phyloP scores from a whole-genome alignment of 1,140 invertebrate species.

The Xylocopa sonorina region DNA sequence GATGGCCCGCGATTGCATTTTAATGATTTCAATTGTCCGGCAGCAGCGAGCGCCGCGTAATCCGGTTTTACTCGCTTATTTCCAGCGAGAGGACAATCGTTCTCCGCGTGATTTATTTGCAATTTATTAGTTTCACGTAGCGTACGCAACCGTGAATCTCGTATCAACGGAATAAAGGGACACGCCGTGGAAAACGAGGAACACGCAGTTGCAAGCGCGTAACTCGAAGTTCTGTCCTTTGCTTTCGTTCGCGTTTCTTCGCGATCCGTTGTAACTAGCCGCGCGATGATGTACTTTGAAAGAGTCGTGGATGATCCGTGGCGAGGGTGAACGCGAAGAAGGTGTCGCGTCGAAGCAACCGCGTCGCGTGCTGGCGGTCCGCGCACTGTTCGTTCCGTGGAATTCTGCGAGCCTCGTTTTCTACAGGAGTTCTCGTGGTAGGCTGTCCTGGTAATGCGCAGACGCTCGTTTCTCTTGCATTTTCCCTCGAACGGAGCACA shows the following conservation, averaged over 20 bases:
- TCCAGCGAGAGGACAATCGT: not conserved
- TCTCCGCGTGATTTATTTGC: not conserved
- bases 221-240: not conserved
- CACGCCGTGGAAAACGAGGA: not conserved
- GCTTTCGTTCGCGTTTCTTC: not conserved
- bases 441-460: conserved; percentile 58
- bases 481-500: not conserved
- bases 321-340: not conserved
- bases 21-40: not conserved
- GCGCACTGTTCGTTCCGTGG: conserved; percentile 70
- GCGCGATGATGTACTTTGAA: not conserved
- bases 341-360: conserved; percentile 56
- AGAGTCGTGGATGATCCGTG: no score
- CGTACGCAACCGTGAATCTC: no score
- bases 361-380: conserved; percentile 74
- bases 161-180: no score
- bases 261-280: no score
- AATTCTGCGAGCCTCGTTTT: conserved; percentile 59
- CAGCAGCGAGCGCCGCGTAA: not conserved
- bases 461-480: conserved; percentile 53
- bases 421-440: conserved; percentile 62
- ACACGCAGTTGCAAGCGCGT: not conserved
- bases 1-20: not conserved
- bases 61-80: not conserved
- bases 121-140: no score